phyloP scores from a whole-genome alignment of 2,888 invertebrate species.

The Apotomis betuletana region DNA sequence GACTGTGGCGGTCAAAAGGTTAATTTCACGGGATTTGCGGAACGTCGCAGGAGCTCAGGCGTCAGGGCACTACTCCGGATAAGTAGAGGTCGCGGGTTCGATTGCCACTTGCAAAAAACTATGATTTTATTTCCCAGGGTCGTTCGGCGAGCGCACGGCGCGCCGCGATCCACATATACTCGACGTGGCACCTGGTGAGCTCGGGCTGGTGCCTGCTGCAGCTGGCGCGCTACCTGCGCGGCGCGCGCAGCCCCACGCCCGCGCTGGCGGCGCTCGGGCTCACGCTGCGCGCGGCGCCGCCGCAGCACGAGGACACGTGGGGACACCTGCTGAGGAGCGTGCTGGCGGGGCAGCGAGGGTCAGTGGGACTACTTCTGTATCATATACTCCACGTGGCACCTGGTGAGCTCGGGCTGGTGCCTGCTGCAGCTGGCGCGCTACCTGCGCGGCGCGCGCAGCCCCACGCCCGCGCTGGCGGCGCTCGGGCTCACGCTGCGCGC shows the following conservation, averaged over 20 bases:
- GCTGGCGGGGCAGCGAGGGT: conserved; percentile 76
- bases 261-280: conserved; percentile 82
- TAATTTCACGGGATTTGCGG: too few relatives aligned
- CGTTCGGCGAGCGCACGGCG: conserved; percentile 62
- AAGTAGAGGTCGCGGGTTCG: too few relatives aligned
- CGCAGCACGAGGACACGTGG: conserved; percentile 58
- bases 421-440: conserved; percentile 85
- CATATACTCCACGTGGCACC: too few relatives aligned
- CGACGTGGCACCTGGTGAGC: conserved; percentile 70
- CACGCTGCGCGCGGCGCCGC: conserved; percentile 83
- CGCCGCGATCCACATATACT: conserved; percentile 74
- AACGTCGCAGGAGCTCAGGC: too few relatives aligned
- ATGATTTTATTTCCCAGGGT: not conserved
- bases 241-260: conserved; percentile 76
- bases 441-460: conserved; percentile 80
- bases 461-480: conserved; percentile 75
- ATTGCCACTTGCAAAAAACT: too few relatives aligned
- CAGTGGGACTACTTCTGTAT: conserved; percentile 43
- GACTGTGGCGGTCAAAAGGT: too few relatives aligned
- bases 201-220: conserved; percentile 80
- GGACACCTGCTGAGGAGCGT: conserved; percentile 59
- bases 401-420: conserved; percentile 72
- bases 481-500: conserved; percentile 85
- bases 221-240: conserved; percentile 85
- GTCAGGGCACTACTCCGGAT: too few relatives aligned